Conservation (phyloP, 2,888 invertebrate genomes). For the Eupithecia dodoneata region DNA sequence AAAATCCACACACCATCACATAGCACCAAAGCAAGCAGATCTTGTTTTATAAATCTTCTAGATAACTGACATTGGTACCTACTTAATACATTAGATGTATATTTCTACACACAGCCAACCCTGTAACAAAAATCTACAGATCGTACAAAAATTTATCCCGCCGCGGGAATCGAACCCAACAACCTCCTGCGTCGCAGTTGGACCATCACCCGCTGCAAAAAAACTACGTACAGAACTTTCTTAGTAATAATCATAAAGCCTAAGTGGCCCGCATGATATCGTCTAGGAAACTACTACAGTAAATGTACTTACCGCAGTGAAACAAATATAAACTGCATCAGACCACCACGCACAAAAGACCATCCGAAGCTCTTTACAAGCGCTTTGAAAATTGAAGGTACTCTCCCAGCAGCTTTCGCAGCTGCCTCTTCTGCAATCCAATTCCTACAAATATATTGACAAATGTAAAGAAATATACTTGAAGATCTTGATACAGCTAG, state of each 20-base stretch:
- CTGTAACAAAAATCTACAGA: neutral
- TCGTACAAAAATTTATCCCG: neutral
- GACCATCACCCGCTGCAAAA: neutral
- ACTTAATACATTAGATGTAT: too few species aligned
- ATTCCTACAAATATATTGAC: constrained; percentile 52
- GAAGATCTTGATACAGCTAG: neutral
- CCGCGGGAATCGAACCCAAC: neutral
- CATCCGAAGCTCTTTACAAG: constrained; percentile 65
- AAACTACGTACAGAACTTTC: neutral
- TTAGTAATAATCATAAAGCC: neutral
- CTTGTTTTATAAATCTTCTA: too few species aligned
- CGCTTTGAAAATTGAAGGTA: constrained; percentile 64
- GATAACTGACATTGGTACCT: too few species aligned
- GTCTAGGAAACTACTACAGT: neutral
- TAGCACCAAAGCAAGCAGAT: too few species aligned
- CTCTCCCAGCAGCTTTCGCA: constrained; percentile 59
- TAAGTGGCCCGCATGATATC: neutral
- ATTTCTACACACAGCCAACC: too few species aligned
- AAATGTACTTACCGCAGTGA: constrained; percentile 57
- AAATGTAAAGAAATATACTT: neutral
- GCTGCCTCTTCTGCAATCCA: constrained; percentile 68
- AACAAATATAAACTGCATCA: constrained; percentile 64
- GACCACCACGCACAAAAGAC: constrained; percentile 69
- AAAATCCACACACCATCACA: too few species aligned
- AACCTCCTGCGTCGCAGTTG: neutral